Evolutionary conservation across 92 coral and sea anemone species (phyloP), one percentile per base, ranked within the genome.

Genomic region (Pocillopora grandis): DNA sequence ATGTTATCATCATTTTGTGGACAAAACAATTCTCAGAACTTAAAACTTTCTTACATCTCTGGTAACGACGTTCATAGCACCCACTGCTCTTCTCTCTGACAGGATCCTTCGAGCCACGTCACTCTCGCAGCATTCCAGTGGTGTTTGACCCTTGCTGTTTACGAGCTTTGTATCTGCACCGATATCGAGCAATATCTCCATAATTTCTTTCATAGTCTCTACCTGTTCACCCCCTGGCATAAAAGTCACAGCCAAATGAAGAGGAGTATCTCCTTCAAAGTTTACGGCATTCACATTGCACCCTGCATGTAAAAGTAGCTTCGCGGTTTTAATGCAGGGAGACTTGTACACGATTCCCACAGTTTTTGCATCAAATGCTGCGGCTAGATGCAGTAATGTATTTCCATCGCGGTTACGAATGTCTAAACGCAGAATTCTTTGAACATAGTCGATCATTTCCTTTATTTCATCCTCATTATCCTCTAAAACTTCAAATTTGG

Each of bases 351-450:
- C 69, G 23, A 68, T 17, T 15, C 18, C 9, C 19, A 36, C 17
- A 70, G 18, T 10, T 9, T 9, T 60, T 15, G 58, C 27, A 15
- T 42, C n/a, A 3, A 12, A 18, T 33, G 21, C 11, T 5, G 87
- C 95, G 2, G 89, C 89, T 42, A 86, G 80, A 55, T 92, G 95
- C 3, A 92, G n/a, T 52, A 89, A 83, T 1, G 95, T 77, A 65
- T 67, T 76, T 6, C 93, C 95, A n/a, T 58, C 31, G 36, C 61
- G 64, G 8, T 92, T 78, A 42, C 93, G 84, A 12, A 91, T 93
- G 33, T 90, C 85, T 72, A 92, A 16, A 27, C 90, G 79, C 23
- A 90, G 81, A 77, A 90, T 87, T 8, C 63, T 76, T 49, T 84
- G 81, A 27, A 27, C 61, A 90, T 16, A 7, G 79, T 70, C 10